A percentile compares a stretch with the other conserved stretches of the same genome.
Evolutionary conservation across 2,797 vertebrate genomes (phyloP).

Genomic region (Sitta carolinensis): DNA sequence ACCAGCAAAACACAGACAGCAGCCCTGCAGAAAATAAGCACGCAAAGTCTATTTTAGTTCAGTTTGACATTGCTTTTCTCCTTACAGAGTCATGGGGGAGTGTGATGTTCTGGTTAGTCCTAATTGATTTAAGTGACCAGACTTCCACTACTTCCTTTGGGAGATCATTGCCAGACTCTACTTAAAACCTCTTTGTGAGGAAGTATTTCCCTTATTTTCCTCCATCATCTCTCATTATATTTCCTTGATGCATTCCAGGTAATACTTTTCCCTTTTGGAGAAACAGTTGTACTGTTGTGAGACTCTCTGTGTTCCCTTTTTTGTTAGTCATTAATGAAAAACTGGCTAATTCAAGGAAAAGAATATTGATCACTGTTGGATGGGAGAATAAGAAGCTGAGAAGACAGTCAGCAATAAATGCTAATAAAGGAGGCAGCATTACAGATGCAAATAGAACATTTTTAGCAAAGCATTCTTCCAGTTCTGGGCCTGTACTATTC

Average conservation of each 20-base stretch:
- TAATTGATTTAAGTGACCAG: slow-evolving; percentile 64
- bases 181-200: slow-evolving; percentile 30
- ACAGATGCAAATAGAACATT: background rate
- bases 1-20: background rate
- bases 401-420: background rate
- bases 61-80: background rate
- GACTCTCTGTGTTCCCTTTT: background rate
- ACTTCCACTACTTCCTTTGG: slow-evolving; percentile 54
- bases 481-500: background rate
- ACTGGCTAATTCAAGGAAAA: background rate
- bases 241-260: background rate
- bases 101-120: slow-evolving; percentile 14
- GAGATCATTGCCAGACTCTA: slow-evolving; percentile 48
- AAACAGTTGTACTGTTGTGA: background rate
- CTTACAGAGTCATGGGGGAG: background rate
- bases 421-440: background rate
- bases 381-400: background rate
- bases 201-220: slow-evolving; percentile 31
- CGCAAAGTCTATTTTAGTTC: slow-evolving; percentile 14
- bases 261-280: background rate
- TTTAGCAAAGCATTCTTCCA: background rate
- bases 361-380: background rate
- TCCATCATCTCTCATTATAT: slow-evolving; percentile 16
- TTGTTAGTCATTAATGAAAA: background rate
- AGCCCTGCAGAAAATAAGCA: slow-evolving; percentile 19